These are phyloP conservation scores for Caenorhabditis latens DNA, from an alignment of 1,140 invertebrate species.

Conservation along the genomic window DNA sequence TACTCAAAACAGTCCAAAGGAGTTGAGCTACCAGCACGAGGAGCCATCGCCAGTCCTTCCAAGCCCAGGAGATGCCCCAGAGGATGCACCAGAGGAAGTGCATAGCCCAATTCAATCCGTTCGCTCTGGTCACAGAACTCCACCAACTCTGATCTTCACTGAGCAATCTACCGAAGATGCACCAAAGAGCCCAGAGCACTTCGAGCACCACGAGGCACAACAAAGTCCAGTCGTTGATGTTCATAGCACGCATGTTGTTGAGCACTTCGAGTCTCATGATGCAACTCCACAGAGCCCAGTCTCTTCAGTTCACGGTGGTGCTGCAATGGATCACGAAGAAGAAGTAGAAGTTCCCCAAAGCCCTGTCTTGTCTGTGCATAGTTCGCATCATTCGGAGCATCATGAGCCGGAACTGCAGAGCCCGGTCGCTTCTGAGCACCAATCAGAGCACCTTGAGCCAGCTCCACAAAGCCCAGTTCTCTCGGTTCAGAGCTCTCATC, in stretches of 20 bases:
- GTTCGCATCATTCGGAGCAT: neutral
- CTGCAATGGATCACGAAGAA: neutral
- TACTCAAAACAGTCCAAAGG: neutral
- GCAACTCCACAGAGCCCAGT: neutral
- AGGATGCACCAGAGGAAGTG: neutral
- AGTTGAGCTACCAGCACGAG: neutral
- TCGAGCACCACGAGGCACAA: neutral
- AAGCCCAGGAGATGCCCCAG: neutral
- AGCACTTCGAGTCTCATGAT: neutral
- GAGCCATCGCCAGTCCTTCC: neutral
- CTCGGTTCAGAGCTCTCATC: neutral
- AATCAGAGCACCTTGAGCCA: neutral
- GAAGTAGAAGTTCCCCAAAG: neutral
- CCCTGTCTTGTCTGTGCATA: neutral
- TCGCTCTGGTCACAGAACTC: neutral
- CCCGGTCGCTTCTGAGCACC: neutral
- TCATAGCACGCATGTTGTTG: neutral
- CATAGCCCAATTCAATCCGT: no score
- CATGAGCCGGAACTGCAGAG: neutral
- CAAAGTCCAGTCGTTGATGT: neutral
- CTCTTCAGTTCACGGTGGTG: neutral
- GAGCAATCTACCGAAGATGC: neutral
- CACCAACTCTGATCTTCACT: neutral
- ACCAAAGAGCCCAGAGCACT: neutral
- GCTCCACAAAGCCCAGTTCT: conserved; percentile 3